Evolutionary conservation across 2,888 invertebrate genomes (phyloP).

Genomic region (Odontocolon sp.): DNA sequence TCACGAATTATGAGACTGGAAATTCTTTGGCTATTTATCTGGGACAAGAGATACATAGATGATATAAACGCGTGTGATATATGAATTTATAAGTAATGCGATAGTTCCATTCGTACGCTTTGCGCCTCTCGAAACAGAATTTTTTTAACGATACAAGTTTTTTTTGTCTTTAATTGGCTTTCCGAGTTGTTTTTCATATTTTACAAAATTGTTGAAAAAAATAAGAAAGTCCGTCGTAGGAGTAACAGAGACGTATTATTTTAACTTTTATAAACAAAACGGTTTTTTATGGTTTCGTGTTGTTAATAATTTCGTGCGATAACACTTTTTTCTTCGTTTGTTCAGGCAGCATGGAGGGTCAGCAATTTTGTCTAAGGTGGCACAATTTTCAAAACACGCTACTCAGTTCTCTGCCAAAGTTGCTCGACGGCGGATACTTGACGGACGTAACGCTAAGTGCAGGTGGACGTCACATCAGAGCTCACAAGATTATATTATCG

Average conservation of each 20-base stretch:
- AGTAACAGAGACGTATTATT: too few relatives aligned
- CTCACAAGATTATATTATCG: constrained; percentile 92
- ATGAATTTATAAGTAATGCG: too few relatives aligned
- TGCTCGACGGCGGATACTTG: constrained; percentile 90
- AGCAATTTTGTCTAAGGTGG: constrained; percentile 92
- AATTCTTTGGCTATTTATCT: not conserved
- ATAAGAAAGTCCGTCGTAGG: too few relatives aligned
- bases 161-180: not conserved
- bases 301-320: too few relatives aligned
- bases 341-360: constrained; percentile 84
- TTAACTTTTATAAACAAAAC: too few relatives aligned
- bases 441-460: constrained; percentile 94
- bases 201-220: not conserved
- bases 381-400: constrained; percentile 90
- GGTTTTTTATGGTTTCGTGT: too few relatives aligned
- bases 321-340: constrained; percentile 62
- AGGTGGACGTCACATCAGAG: constrained; percentile 91
- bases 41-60: not conserved
- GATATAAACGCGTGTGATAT: too few relatives aligned
- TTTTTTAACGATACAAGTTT: not conserved
- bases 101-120: too few relatives aligned
- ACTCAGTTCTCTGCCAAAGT: constrained; percentile 88
- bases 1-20: constrained; percentile 3
- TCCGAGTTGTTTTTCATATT: not conserved
- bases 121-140: too few relatives aligned